Conservation (phyloP, 2,113 vertebrate genomes). For the Mustela nigripes region DNA sequence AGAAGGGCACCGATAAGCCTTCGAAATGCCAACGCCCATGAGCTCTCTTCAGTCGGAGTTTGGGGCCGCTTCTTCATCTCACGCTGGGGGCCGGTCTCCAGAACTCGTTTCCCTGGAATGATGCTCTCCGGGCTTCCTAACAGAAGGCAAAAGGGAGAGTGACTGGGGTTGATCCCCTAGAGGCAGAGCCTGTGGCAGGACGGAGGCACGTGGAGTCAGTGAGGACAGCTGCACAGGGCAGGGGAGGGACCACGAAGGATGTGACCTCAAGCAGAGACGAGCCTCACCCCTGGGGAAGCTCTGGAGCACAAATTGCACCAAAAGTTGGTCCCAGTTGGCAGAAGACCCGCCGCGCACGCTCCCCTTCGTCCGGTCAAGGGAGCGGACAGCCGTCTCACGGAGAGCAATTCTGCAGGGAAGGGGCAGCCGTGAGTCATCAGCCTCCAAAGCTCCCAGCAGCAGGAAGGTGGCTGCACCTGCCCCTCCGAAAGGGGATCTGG, state of each 20-base stretch:
- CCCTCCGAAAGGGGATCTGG: background rate
- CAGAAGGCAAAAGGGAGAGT: background rate
- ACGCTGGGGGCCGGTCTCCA: background rate
- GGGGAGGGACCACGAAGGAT: background rate
- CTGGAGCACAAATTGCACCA: background rate
- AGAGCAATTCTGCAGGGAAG: background rate
- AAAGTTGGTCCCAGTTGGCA: background rate
- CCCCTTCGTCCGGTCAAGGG: background rate
- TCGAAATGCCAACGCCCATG: background rate
- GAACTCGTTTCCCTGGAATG: background rate
- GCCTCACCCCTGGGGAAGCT: background rate
- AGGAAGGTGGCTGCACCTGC: background rate
- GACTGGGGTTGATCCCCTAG: background rate
- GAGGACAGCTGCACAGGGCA: too few species aligned
- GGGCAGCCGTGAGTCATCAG: background rate
- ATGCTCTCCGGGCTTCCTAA: background rate
- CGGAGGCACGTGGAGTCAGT: background rate
- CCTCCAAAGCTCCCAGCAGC: background rate
- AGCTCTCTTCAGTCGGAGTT: background rate
- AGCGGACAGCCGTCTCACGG: accelerated
- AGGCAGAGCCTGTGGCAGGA: background rate
- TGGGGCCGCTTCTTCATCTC: background rate
- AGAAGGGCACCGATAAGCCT: background rate
- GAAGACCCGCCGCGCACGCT: background rate
- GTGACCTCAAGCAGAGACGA: background rate